Evolutionary conservation across 2,113 vertebrate genomes (phyloP).

Genomic region (Amazona guildingii): DNA sequence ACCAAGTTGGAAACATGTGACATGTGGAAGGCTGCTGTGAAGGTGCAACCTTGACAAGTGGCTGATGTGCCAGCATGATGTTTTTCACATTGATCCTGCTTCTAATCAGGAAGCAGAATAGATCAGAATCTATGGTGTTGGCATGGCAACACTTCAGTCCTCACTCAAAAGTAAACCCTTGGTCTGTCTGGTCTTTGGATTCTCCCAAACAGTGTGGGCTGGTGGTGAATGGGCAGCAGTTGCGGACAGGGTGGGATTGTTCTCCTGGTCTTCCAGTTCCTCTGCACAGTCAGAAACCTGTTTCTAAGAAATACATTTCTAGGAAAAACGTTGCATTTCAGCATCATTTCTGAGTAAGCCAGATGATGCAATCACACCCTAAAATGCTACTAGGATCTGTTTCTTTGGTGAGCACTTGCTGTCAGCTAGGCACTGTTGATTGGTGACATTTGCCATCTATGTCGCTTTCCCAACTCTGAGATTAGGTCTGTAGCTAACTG

Average conservation of each 20-base stretch:
- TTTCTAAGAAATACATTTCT: not conserved
- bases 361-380: slow-evolving; percentile 4
- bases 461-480: not conserved
- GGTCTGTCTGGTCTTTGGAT: not conserved
- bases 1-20: not conserved
- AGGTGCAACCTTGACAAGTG: not conserved
- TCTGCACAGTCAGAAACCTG: not conserved
- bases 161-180: not conserved
- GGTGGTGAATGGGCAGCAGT: not conserved
- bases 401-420: not conserved
- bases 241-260: fast-evolving
- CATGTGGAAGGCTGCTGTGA: not conserved
- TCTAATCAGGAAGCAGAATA: not conserved
- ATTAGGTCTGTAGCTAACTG: not conserved
- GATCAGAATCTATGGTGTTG: not conserved
- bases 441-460: not conserved
- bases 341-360: not conserved
- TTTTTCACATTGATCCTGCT: not conserved
- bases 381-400: not conserved
- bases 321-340: not conserved
- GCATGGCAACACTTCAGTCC: not conserved
- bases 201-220: not conserved
- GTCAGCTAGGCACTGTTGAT: not conserved
- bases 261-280: not conserved
- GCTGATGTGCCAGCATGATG: not conserved